Evolutionary conservation across 2,888 invertebrate species (phyloP).

Genomic region (Apamea monoglypha): DNA sequence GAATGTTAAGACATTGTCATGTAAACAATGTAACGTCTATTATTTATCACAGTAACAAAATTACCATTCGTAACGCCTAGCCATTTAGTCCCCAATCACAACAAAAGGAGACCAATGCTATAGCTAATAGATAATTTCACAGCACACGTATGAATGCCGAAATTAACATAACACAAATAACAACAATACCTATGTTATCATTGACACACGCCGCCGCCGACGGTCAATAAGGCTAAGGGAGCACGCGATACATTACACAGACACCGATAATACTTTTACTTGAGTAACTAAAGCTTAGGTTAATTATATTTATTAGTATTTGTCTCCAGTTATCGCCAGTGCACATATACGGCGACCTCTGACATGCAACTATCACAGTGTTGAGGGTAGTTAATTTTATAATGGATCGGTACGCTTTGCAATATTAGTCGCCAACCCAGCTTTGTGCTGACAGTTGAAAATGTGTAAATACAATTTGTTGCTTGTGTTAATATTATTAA

Average conservation of each 20-base stretch:
- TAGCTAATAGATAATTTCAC: conserved; percentile 19
- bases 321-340: conserved; percentile 47
- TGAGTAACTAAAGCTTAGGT: conserved; percentile 35
- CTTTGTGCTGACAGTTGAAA: conserved; percentile 54
- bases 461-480: conserved; percentile 61
- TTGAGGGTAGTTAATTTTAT: conserved; percentile 71
- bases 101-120: background rate
- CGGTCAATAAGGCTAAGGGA: conserved; percentile 17
- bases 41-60: background rate
- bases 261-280: conserved; percentile 46
- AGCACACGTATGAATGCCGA: background rate
- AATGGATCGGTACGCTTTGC: conserved; percentile 17
- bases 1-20: conserved; percentile 16
- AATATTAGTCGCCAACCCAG: conserved; percentile 29
- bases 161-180: conserved; percentile 24
- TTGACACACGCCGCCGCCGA: conserved; percentile 12
- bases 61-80: background rate
- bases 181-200: conserved; percentile 15
- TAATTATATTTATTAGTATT: conserved; percentile 46
- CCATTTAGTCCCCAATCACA: background rate
- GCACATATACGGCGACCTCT: conserved; percentile 50
- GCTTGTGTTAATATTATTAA: conserved; percentile 39
- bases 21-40: conserved; percentile 7
- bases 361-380: conserved; percentile 62
- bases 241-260: conserved; percentile 14